A percentile compares a stretch with the other conserved stretches of the same genome.
Evolutionary conservation across 2,113 vertebrate genomes (phyloP).

Genomic region (Psilopsiagon aymara): DNA sequence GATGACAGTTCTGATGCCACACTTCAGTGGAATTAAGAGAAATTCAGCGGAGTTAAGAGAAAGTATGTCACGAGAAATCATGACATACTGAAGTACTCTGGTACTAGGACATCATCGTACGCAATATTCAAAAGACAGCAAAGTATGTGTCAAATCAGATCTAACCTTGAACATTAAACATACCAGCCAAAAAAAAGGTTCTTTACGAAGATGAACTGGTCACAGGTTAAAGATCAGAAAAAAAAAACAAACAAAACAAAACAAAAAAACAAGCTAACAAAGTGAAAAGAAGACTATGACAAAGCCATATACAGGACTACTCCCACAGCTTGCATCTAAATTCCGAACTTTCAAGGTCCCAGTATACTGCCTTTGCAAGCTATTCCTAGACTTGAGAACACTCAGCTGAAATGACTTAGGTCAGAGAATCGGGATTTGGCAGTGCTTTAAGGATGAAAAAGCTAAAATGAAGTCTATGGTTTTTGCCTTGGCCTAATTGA

Average conservation of each 20-base stretch:
- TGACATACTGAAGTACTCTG: background rate
- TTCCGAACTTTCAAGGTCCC: background rate
- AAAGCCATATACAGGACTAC: background rate
- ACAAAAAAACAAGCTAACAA: background rate
- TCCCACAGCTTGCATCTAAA: background rate
- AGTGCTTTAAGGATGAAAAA: conserved; percentile 50
- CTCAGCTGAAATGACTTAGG: background rate
- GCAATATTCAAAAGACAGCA: background rate
- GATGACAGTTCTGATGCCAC: background rate
- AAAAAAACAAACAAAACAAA: background rate
- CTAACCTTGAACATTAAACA: background rate
- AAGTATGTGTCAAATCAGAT: background rate
- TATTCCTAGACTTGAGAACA: background rate
- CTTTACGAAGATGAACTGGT: background rate
- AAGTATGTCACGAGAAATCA: too few relatives aligned
- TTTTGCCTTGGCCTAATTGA: conserved; percentile 71
- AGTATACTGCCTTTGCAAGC: background rate
- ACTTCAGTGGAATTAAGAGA: background rate
- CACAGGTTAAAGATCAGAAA: background rate
- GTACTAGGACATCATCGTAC: background rate
- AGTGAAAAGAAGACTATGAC: background rate
- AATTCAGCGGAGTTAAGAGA: too few relatives aligned
- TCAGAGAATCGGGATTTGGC: background rate
- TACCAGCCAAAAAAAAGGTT: background rate
- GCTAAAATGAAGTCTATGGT: conserved; percentile 44